These are phyloP conservation scores for Nephila pilipes DNA, from an alignment of 1,140 invertebrate species.

Conservation along the genomic window DNA sequence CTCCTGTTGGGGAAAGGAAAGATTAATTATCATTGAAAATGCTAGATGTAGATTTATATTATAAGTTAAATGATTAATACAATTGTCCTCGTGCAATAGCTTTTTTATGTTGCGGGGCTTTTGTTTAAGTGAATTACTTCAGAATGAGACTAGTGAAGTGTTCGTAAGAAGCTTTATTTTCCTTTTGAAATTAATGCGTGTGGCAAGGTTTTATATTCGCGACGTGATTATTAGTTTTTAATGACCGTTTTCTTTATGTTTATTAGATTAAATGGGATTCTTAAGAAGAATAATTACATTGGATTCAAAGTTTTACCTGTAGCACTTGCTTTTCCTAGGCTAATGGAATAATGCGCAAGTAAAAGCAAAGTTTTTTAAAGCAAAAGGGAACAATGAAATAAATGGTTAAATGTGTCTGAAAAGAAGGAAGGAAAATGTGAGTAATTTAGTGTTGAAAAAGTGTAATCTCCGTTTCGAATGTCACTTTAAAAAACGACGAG, in stretches of 20 bases:
- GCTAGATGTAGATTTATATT: slow-evolving; percentile 1
- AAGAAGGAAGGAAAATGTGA: no score
- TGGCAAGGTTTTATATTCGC: neutral
- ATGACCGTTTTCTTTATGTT: neutral
- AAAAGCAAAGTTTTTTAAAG: no score
- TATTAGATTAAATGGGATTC: no score
- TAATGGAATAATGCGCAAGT: no score
- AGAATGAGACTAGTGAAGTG: neutral
- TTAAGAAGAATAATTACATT: no score
- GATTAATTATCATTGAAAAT: neutral
- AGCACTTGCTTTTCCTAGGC: no score
- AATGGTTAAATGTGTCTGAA: no score
- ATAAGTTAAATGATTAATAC: slow-evolving; percentile 4
- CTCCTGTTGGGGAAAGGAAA: neutral
- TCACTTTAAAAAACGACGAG: no score
- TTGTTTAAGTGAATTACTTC: slow-evolving; percentile 14
- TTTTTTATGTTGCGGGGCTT: neutral
- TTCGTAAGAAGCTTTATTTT: neutral
- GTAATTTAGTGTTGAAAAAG: no score
- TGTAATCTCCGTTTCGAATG: no score
- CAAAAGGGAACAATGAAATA: no score
- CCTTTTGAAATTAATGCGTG: neutral
- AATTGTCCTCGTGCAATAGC: neutral
- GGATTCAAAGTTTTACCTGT: no score
- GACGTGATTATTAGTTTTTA: neutral